These are phyloP conservation scores for Hippocampus zosterae DNA, from an alignment of 2,113 vertebrate species.

Conservation along the genomic window DNA sequence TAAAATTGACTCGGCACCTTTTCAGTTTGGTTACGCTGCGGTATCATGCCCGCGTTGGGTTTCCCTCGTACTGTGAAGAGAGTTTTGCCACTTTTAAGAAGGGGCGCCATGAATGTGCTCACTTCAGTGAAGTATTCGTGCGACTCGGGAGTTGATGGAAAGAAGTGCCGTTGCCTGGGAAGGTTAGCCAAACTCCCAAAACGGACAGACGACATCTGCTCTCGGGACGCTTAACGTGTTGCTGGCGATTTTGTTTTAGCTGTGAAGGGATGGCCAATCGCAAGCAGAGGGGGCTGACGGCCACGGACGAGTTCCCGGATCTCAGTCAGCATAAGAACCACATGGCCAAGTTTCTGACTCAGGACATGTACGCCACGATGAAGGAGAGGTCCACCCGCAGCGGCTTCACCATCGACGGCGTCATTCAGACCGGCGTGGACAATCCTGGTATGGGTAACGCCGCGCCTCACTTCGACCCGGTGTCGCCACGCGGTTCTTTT, in stretches of 20 bases:
- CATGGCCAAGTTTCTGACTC: slow-evolving; percentile 10
- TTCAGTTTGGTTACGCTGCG: not conserved
- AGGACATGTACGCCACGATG: not conserved
- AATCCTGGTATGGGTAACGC: not conserved
- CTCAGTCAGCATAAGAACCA: slow-evolving; percentile 12
- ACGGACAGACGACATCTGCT: not conserved
- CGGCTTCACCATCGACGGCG: slow-evolving; percentile 3
- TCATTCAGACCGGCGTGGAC: slow-evolving; percentile 7
- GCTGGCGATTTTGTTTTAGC: not conserved
- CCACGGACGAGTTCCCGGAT: slow-evolving; percentile 1
- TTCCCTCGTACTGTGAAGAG: not conserved
- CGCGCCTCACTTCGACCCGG: too few relatives aligned
- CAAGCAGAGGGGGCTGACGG: not conserved
- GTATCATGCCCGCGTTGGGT: not conserved
- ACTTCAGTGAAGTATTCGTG: not conserved
- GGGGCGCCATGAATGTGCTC: not conserved
- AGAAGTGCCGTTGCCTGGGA: not conserved
- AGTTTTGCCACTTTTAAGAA: not conserved
- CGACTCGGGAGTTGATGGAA: not conserved
- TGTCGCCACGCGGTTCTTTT: too few relatives aligned
- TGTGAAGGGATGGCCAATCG: slow-evolving; percentile 5
- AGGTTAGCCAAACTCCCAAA: not conserved
- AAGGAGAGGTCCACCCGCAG: slow-evolving; percentile 4
- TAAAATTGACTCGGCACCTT: too few relatives aligned
- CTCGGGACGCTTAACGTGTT: not conserved